phyloP scores from a whole-genome alignment of 2,113 vertebrate genomes.

The Manacus vitellinus region DNA sequence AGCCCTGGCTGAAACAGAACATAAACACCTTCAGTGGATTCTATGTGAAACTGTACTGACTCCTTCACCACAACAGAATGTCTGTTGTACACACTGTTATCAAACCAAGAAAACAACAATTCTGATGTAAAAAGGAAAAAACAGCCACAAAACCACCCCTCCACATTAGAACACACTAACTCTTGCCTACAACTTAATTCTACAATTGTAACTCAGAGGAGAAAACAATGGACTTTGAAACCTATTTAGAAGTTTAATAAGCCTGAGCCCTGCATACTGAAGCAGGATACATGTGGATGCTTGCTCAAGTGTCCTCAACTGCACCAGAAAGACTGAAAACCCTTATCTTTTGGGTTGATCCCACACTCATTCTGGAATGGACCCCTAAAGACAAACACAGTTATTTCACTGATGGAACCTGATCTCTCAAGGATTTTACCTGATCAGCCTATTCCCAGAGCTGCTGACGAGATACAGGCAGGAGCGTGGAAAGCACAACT shows the following conservation, averaged over 20 bases:
- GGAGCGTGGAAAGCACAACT: not conserved
- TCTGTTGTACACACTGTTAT: not conserved
- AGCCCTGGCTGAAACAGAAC: not conserved
- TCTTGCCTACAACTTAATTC: not conserved
- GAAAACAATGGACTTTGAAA: not conserved
- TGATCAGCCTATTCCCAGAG: fast-evolving
- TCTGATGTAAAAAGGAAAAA: not conserved
- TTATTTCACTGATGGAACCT: not conserved
- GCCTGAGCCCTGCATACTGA: not conserved
- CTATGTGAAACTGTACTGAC: not conserved
- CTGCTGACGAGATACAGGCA: not conserved
- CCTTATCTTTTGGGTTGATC: not conserved
- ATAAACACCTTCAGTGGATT: not conserved
- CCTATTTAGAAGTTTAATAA: not conserved
- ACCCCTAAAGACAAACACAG: not conserved
- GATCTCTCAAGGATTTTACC: not conserved
- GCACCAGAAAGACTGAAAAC: not conserved
- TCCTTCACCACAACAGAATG: not conserved
- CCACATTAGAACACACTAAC: not conserved
- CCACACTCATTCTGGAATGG: not conserved
- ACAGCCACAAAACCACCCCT: fast-evolving
- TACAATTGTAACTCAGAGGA: not conserved
- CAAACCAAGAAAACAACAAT: not conserved
- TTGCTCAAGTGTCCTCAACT: not conserved
- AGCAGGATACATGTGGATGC: not conserved